Conservation (phyloP, 2,113 vertebrate genomes). For the Pelusios castaneus region DNA sequence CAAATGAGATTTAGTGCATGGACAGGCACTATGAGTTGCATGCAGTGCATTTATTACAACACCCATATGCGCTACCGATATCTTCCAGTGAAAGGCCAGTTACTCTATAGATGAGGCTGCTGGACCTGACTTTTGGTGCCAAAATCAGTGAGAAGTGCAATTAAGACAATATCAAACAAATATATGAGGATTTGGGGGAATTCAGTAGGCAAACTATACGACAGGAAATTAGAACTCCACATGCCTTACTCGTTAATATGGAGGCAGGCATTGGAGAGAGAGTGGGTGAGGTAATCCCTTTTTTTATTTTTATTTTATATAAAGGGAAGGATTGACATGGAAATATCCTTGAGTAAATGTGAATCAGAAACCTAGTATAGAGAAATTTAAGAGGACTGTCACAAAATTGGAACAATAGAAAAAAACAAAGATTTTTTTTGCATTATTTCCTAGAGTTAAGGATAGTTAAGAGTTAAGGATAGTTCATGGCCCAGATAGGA, state of each 20-base stretch:
- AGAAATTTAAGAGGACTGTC: not conserved
- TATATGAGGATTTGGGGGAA: not conserved
- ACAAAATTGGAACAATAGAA: not conserved
- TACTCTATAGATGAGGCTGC: not conserved
- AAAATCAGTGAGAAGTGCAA: not conserved
- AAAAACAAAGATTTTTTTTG: not conserved
- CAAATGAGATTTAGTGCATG: not conserved
- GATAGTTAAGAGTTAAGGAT: not conserved
- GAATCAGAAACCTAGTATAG: not conserved
- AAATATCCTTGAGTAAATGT: not conserved
- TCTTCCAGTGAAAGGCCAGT: not conserved
- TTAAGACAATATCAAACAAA: not conserved
- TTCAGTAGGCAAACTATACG: not conserved
- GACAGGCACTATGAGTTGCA: not conserved
- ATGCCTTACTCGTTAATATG: not conserved
- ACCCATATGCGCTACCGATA: not conserved
- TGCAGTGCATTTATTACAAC: too few species aligned
- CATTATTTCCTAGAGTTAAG: not conserved
- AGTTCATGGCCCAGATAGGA: not conserved
- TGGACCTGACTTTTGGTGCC: not conserved
- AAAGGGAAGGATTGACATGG: not conserved
- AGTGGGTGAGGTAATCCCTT: not conserved
- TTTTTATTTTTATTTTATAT: not conserved
- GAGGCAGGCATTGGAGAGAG: not conserved
- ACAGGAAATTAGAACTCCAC: not conserved